phyloP scores from a whole-genome alignment of 2,113 vertebrate genomes.

The Excalfactoria chinensis region DNA sequence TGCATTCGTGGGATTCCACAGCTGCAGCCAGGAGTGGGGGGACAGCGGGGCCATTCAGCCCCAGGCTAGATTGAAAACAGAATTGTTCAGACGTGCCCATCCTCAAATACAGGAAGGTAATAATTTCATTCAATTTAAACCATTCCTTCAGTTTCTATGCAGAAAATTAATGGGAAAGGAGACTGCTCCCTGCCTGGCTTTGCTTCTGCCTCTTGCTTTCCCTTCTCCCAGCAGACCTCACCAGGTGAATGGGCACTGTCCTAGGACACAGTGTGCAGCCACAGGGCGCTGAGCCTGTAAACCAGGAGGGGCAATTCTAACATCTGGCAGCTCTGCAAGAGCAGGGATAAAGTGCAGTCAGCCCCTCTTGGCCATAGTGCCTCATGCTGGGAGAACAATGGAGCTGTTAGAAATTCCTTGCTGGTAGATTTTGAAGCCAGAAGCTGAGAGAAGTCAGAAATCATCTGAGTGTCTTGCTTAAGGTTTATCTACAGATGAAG shows the following conservation, averaged over 20 bases:
- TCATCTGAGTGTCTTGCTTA: not conserved
- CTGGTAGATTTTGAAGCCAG: not conserved
- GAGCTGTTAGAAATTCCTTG: not conserved
- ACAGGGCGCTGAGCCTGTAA: not conserved
- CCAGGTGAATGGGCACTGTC: not conserved
- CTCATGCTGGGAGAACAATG: fast-evolving
- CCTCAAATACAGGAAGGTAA: not conserved
- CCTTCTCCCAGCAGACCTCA: not conserved
- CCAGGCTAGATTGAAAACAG: conserved; percentile 20
- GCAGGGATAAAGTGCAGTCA: not conserved
- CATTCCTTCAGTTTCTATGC: not conserved
- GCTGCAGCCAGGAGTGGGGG: conserved; percentile 16
- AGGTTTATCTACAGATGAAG: not conserved
- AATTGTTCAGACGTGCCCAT: not conserved
- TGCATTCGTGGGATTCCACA: conserved; percentile 54
- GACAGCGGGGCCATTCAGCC: not conserved
- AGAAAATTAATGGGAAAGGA: not conserved
- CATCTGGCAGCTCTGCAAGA: not conserved
- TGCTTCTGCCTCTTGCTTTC: fast-evolving
- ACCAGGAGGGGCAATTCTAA: not conserved
- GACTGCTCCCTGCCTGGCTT: not conserved
- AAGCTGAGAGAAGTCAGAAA: not conserved
- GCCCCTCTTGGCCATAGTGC: not conserved
- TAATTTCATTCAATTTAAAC: not conserved
- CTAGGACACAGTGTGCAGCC: not conserved